Evolutionary conservation across 2,888 invertebrate genomes (phyloP).

Genomic region (Stegophylla sp.): DNA sequence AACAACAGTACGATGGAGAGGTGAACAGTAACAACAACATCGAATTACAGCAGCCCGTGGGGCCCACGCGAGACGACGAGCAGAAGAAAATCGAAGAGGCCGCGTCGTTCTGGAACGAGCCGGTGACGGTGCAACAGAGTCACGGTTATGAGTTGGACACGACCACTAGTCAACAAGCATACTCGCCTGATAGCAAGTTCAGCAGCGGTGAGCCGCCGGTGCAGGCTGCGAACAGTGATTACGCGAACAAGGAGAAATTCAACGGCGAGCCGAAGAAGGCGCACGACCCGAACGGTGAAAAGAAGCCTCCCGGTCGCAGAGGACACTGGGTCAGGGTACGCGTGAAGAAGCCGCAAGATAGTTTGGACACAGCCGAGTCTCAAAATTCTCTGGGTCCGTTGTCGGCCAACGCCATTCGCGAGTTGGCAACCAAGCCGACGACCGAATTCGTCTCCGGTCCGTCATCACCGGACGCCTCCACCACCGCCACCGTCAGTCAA

Average conservation of each 20-base stretch:
- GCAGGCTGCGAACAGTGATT: slow-evolving; percentile 44
- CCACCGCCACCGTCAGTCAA: too few relatives aligned
- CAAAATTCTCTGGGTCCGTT: slow-evolving; percentile 71
- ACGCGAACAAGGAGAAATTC: slow-evolving; percentile 61
- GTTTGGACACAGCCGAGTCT: slow-evolving; percentile 80
- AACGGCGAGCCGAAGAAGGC: slow-evolving; percentile 61
- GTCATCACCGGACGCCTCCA: not conserved
- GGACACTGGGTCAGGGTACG: slow-evolving; percentile 77
- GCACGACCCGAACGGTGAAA: slow-evolving; percentile 61
- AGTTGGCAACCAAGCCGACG: slow-evolving; percentile 46
- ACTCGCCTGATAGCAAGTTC: slow-evolving; percentile 59
- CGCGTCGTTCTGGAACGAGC: slow-evolving; percentile 61
- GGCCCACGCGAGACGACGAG: slow-evolving; percentile 44
- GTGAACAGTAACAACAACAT: not conserved
- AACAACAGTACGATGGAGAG: slow-evolving; percentile 18
- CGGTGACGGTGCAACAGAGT: slow-evolving; percentile 62
- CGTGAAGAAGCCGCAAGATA: slow-evolving; percentile 70
- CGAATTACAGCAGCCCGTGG: too few relatives aligned
- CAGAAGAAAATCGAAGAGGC: slow-evolving; percentile 55
- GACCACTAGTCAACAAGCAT: slow-evolving; percentile 18
- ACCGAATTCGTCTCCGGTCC: not conserved
- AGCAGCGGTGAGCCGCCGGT: slow-evolving; percentile 55
- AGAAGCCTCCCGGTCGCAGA: slow-evolving; percentile 67
- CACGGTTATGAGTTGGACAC: slow-evolving; percentile 61
- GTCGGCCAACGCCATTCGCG: slow-evolving; percentile 61